Conservation (phyloP, 2,797 vertebrate species). For the Cryptoblepharus egeriae region DNA sequence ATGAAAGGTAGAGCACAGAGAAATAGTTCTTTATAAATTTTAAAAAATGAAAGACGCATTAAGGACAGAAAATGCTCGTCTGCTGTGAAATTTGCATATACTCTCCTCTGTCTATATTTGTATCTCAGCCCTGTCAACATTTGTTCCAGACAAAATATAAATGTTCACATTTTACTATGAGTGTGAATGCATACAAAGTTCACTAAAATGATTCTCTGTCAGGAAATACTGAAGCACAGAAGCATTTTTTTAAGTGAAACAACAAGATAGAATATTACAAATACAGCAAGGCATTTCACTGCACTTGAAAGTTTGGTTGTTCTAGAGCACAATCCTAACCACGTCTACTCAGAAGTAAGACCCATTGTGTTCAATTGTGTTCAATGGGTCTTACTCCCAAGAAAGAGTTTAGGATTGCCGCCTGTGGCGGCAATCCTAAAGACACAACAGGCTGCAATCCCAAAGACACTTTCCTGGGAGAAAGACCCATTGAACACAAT, state of each 20-base stretch:
- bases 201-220: neutral
- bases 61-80: constrained; percentile 5
- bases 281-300: neutral
- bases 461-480: too few relatives aligned
- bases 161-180: neutral
- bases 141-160: constrained; percentile 28
- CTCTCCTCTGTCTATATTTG: constrained; percentile 17
- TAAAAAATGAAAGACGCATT: neutral
- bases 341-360: too few relatives aligned
- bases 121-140: constrained; percentile 33
- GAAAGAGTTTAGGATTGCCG: too few relatives aligned
- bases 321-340: too few relatives aligned
- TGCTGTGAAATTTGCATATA: constrained; percentile 45
- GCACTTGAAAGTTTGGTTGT: neutral
- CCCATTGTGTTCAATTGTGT: too few relatives aligned
- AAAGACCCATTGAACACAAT: too few relatives aligned
- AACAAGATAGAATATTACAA: neutral
- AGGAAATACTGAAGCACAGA: constrained; percentile 8
- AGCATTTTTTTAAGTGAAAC: neutral
- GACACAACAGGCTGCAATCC: too few relatives aligned
- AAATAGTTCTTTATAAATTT: neutral
- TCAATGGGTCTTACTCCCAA: too few relatives aligned
- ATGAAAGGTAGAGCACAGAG: neutral
- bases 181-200: constrained; percentile 3
- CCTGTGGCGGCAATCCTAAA: too few relatives aligned